Base-by-base conservation (phyloP, 2,113 vertebrate species). In the Dendropsophus ebraccatus region DNA sequence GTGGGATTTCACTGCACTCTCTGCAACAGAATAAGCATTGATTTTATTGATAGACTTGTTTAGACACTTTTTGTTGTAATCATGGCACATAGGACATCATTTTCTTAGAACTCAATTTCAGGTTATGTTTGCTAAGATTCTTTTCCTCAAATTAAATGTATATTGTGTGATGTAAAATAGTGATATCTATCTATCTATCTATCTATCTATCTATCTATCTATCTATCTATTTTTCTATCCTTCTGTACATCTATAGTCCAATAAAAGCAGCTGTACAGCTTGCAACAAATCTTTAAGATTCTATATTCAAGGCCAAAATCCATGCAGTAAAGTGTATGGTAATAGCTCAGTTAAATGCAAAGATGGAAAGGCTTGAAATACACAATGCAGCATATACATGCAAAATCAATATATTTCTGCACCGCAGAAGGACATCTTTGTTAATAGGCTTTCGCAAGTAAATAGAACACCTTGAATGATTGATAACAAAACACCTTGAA, bases 401-500 rank as follows among this genome's bases (percentile, higher is more conserved):
- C 19, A 75, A 14, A 49, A 84, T 84, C 72, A 60, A 84, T 84
- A 84, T 19, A 30, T 23, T 25, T 54, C 49, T 52, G 12, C 14
- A 12, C 67, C 54, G 60, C 19, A 56, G 23, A 62, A 76, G 35
- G 54, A 84, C 30, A 83, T 32, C n/a, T 74, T 54, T 62, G 35
- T 84, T 84, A 84, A 76, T 47, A 72, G 72, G 52, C n/a, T 21
- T 73, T 77, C 2, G 25, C 49, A 67, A 65, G 37, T 54, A 65
- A 62, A 84, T 23, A 45, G 16, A 74, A 30, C 21, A 37, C 14
- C 19, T 54, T 52, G 49, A 72, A 73, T 52, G 14, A 77, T 32
- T 73, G 72, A 67, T 65, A 41, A 83, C 67, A 73, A 70, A 84
- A 77, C 41, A 84, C n/a, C 37, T 35, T 47, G 73, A 17, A 77